These are phyloP conservation scores for Lutraria lutraria DNA, from an alignment of 2,888 invertebrate genomes.

Conservation along the genomic window DNA sequence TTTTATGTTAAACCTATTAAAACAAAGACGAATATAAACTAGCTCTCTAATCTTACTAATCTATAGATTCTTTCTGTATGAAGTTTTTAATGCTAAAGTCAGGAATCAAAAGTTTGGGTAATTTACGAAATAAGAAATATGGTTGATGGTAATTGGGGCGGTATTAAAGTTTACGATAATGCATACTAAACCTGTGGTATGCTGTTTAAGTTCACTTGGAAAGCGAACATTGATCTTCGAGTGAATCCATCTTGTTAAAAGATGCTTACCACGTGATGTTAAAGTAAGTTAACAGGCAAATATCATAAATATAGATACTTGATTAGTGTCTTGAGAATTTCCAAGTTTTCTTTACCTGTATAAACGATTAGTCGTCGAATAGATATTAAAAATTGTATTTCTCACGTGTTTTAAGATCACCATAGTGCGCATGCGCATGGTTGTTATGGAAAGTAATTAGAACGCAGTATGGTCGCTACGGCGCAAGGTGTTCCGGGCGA, in stretches of 20 bases:
- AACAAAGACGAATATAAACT: not conserved
- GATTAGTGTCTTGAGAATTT: not conserved
- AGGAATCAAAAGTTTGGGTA: conserved; percentile 15
- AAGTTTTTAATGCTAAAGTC: not conserved
- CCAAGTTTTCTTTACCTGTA: conserved; percentile 2
- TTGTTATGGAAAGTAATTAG: conserved; percentile 35
- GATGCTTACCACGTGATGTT: not conserved
- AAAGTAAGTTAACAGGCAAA: not conserved
- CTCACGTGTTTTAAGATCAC: conserved; percentile 27
- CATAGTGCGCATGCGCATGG: conserved; percentile 33
- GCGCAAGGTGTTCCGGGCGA: not conserved
- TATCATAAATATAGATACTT: not conserved
- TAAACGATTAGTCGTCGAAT: conserved; percentile 6
- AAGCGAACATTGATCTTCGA: conserved; percentile 14
- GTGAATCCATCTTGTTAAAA: conserved; percentile 23
- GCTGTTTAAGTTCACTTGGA: not conserved
- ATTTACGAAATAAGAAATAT: conserved; percentile 19
- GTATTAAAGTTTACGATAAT: conserved; percentile 1
- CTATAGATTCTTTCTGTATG: not conserved
- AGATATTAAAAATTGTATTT: conserved; percentile 19
- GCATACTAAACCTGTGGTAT: not conserved
- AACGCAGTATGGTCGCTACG: conserved; percentile 36
- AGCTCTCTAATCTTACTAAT: not conserved
- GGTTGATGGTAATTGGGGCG: conserved; percentile 14
- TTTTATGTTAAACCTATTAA: not conserved